Conservation (phyloP, 1,140 invertebrate species). For the Temnothorax curvispinosus region DNA sequence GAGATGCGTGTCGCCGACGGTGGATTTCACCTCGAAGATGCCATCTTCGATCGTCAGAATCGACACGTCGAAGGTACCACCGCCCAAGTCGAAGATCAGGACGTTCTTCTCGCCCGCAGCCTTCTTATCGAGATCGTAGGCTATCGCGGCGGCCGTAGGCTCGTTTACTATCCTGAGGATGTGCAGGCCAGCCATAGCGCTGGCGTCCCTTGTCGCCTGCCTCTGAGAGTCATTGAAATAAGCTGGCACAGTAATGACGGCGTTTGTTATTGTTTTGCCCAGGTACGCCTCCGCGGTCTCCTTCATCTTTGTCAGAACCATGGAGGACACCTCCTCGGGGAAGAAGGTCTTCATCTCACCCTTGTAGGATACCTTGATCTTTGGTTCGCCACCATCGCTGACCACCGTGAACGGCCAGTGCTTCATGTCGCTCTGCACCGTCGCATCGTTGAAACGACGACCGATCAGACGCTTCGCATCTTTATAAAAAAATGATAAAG, state of each 20-base stretch:
- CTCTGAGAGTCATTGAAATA: conserved; percentile 94
- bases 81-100: conserved; percentile 86
- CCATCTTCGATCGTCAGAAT: conserved; percentile 91
- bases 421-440: conserved; percentile 91
- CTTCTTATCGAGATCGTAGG: conserved; percentile 89
- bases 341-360: conserved; percentile 85
- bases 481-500: conserved; percentile 53
- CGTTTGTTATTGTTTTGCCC: conserved; percentile 81
- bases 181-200: conserved; percentile 87
- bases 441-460: conserved; percentile 87
- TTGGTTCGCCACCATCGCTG: conserved; percentile 88
- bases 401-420: conserved; percentile 92
- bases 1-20: conserved; percentile 92
- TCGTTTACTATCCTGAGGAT: conserved; percentile 94
- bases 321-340: conserved; percentile 80
- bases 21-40: conserved; percentile 88
- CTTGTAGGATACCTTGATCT: conserved; percentile 88
- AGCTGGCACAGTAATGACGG: conserved; percentile 84
- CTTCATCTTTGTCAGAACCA: conserved; percentile 78
- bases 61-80: conserved; percentile 88
- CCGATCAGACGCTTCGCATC: conserved; percentile 86
- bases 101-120: conserved; percentile 82
- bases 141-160: conserved; percentile 89
- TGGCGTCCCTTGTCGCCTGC: conserved; percentile 93
- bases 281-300: conserved; percentile 89